These are phyloP conservation scores for Motacilla tschutschensis DNA, from an alignment of 2,113 vertebrate genomes.

Conservation along the genomic window DNA sequence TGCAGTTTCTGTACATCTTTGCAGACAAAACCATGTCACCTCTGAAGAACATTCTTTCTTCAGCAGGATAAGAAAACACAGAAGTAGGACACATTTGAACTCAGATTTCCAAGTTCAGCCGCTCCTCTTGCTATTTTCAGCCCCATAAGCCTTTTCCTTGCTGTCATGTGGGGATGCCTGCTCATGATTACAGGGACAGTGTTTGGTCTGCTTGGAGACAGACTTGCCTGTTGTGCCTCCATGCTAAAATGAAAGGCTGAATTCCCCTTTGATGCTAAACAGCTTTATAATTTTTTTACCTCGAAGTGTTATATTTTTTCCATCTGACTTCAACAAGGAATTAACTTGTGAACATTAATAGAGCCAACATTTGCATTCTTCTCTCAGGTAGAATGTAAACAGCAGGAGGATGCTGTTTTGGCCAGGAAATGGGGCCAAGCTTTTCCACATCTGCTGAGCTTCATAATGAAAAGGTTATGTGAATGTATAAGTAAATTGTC, in stretches of 20 bases:
- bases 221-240: neutral
- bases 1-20: neutral
- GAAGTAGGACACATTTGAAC: neutral
- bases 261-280: neutral
- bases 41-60: neutral
- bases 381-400: conserved; percentile 15
- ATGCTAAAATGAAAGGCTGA: neutral
- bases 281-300: neutral
- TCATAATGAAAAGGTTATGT: neutral
- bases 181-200: neutral
- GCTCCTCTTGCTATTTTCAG: neutral
- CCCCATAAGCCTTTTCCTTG: neutral
- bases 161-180: neutral
- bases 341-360: neutral
- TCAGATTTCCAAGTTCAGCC: neutral
- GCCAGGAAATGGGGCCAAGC: neutral
- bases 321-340: neutral
- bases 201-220: neutral
- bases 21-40: neutral
- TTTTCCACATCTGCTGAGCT: neutral
- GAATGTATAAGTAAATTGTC: neutral
- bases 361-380: conserved; percentile 7
- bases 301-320: neutral
- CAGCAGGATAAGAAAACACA: neutral
- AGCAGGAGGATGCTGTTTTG: neutral